phyloP scores from a whole-genome alignment of 1,140 invertebrate species.

The Atta colombica region DNA sequence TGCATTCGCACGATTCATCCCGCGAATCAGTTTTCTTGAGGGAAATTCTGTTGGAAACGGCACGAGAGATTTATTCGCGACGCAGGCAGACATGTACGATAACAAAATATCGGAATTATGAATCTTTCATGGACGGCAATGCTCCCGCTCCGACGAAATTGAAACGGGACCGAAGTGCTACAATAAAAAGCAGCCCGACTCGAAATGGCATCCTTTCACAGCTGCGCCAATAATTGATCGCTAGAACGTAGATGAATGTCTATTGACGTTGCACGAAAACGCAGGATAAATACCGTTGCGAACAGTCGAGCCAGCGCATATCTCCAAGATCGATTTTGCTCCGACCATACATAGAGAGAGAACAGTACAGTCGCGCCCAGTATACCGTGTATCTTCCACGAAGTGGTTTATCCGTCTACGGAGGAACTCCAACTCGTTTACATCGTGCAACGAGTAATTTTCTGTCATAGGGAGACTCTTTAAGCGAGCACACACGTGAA shows the following conservation, averaged over 20 bases:
- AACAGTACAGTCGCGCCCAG: neutral
- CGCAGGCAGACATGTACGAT: slow-evolving; percentile 45
- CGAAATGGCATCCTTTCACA: slow-evolving; percentile 47
- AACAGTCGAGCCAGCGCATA: neutral
- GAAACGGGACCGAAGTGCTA: slow-evolving; percentile 45
- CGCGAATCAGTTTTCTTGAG: slow-evolving; percentile 49
- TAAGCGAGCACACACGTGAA: slow-evolving; percentile 39
- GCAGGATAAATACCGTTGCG: slow-evolving; percentile 43
- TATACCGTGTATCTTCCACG: neutral
- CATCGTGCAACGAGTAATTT: slow-evolving; percentile 27
- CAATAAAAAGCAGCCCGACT: slow-evolving; percentile 24
- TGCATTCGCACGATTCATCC: slow-evolving; percentile 39
- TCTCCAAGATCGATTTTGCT: slow-evolving; percentile 19
- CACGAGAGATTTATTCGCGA: slow-evolving; percentile 47
- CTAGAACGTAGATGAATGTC: slow-evolving; percentile 49
- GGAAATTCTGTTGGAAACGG: slow-evolving; percentile 7
- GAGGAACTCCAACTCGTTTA: slow-evolving; percentile 1
- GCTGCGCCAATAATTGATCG: slow-evolving; percentile 61
- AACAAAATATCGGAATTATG: slow-evolving; percentile 63
- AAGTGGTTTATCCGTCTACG: slow-evolving; percentile 12
- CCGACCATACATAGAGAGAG: neutral
- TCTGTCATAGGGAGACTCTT: slow-evolving; percentile 38
- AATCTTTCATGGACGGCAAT: slow-evolving; percentile 58
- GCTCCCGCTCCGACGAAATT: slow-evolving; percentile 37
- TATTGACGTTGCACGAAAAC: slow-evolving; percentile 36